Percentiles rank a stretch among this genome's conserved stretches.
Conservation (phyloP, 1,140 invertebrate genomes). For the Brachionus sp. region DNA sequence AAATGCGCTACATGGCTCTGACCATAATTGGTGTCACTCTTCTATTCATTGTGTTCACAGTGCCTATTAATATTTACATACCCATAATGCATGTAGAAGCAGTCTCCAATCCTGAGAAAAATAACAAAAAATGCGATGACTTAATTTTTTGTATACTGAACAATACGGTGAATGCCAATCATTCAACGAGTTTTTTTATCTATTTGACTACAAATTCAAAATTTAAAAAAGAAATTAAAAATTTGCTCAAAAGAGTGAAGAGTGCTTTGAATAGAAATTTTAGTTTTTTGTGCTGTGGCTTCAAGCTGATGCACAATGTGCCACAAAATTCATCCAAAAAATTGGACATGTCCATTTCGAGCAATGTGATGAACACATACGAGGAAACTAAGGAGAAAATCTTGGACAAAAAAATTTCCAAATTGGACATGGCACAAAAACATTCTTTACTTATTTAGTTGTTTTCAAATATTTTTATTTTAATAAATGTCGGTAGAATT, state of each 20-base stretch:
- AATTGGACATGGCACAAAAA: neutral
- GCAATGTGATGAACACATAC: neutral
- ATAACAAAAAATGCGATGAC: conserved; percentile 23
- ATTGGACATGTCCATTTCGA: neutral
- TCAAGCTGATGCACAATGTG: neutral
- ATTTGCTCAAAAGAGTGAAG: neutral
- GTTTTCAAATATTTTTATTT: too few relatives aligned
- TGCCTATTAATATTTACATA: conserved; percentile 23
- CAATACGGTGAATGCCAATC: conserved; percentile 37
- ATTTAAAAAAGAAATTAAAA: conserved; percentile 34
- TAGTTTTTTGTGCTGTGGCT: conserved; percentile 17
- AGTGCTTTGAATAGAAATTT: neutral
- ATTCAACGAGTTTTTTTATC: conserved; percentile 44
- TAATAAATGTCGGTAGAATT: too few relatives aligned
- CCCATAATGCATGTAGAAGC: conserved; percentile 38
- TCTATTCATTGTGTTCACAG: conserved; percentile 35
- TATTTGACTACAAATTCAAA: conserved; percentile 45
- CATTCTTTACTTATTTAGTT: too few relatives aligned
- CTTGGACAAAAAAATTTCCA: neutral
- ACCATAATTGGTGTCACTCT: conserved; percentile 40
- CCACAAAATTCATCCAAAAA: neutral
- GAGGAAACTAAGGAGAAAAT: neutral
- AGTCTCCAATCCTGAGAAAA: neutral
- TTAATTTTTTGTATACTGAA: conserved; percentile 43
- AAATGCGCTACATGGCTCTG: conserved; percentile 31